phyloP scores from a whole-genome alignment of 2,888 invertebrate genomes.

The Microdon myrmicae region DNA sequence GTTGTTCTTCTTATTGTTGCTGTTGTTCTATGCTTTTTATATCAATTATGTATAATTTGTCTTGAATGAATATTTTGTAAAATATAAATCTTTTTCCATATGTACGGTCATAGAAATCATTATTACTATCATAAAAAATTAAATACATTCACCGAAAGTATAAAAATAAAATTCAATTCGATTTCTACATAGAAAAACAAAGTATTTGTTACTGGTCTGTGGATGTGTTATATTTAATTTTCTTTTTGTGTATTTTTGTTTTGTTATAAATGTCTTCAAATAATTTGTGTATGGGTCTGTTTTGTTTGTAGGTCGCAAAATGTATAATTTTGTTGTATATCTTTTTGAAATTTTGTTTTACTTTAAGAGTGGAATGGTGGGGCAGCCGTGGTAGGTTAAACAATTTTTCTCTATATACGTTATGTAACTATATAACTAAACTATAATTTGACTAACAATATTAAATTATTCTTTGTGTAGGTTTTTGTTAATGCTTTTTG shows the following conservation, averaged over 20 bases:
- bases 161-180: slow-evolving; percentile 19
- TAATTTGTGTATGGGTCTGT: slow-evolving; percentile 53
- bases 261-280: slow-evolving; percentile 22
- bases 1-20: slow-evolving; percentile 26
- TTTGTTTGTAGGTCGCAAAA: slow-evolving; percentile 41
- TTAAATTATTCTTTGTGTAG: slow-evolving; percentile 13
- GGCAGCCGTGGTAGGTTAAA: slow-evolving; percentile 48
- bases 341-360: slow-evolving; percentile 44
- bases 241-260: slow-evolving; percentile 22
- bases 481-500: background rate
- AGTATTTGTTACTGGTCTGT: slow-evolving; percentile 28
- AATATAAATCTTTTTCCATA: slow-evolving; percentile 32
- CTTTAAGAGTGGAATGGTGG: slow-evolving; percentile 54
- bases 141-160: background rate
- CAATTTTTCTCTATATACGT: slow-evolving; percentile 42
- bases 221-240: slow-evolving; percentile 5
- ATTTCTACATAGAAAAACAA: too few relatives aligned
- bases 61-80: slow-evolving; percentile 27
- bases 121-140: slow-evolving; percentile 1
- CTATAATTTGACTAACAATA: slow-evolving; percentile 52
- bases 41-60: slow-evolving; percentile 4
- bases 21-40: slow-evolving; percentile 26
- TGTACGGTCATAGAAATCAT: background rate
- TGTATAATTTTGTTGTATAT: slow-evolving; percentile 3
- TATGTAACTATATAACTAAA: slow-evolving; percentile 50